Evolutionary conservation across 2,797 vertebrate species (phyloP).

Genomic region (Rhabdomys pumilio): DNA sequence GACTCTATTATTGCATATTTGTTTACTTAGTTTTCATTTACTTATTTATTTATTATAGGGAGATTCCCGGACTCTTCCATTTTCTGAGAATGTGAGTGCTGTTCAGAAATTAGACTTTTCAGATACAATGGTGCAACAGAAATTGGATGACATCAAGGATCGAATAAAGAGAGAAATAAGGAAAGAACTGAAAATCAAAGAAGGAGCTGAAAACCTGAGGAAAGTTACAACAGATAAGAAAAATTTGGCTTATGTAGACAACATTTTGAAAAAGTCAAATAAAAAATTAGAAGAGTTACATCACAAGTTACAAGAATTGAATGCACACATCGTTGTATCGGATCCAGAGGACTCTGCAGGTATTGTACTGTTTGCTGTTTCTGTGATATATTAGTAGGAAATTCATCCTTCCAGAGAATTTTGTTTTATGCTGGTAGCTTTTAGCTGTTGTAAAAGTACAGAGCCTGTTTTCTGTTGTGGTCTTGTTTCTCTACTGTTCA

Average conservation of each 20-base stretch:
- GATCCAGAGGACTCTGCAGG: slow-evolving; percentile 97
- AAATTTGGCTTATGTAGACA: slow-evolving; percentile 99
- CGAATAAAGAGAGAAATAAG: slow-evolving; percentile 99
- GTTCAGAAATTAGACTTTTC: slow-evolving; percentile 96
- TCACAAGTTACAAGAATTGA: slow-evolving; percentile 98
- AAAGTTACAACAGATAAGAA: slow-evolving; percentile 99
- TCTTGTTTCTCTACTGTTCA: slow-evolving; percentile 65
- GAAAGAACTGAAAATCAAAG: slow-evolving; percentile 99
- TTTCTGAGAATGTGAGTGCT: slow-evolving; percentile 94
- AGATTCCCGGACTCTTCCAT: slow-evolving; percentile 94
- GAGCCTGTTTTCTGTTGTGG: not conserved
- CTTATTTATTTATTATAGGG: slow-evolving; percentile 85
- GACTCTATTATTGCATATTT: slow-evolving; percentile 71
- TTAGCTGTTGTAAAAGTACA: slow-evolving; percentile 59
- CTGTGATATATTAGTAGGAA: slow-evolving; percentile 7
- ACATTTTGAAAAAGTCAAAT: slow-evolving; percentile 99
- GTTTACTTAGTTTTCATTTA: not conserved
- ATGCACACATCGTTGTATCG: slow-evolving; percentile 98
- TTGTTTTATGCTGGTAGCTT: not conserved
- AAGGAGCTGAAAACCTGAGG: slow-evolving; percentile 98
- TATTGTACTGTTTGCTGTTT: slow-evolving; percentile 84
- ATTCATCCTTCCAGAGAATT: slow-evolving; percentile 50
- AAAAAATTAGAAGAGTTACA: slow-evolving; percentile 99
- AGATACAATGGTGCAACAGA: slow-evolving; percentile 98
- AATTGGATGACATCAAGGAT: slow-evolving; percentile 98